Percentiles rank a stretch among this genome's conserved stretches.
phyloP scores from a whole-genome alignment of 2,797 vertebrate genomes.

The Neopelma chrysocephalum region DNA sequence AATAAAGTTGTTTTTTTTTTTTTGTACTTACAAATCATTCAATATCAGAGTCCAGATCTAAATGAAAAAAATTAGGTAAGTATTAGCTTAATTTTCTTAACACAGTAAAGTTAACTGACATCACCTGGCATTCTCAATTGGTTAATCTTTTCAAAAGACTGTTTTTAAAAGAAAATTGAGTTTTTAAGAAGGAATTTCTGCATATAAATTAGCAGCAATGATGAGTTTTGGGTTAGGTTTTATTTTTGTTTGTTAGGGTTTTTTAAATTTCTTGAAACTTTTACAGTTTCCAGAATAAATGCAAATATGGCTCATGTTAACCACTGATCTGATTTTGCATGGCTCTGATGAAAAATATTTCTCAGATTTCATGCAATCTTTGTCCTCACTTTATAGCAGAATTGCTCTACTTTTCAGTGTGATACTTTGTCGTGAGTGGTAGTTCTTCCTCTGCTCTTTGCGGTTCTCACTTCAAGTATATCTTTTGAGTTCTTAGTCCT shows the following conservation, averaged over 20 bases:
- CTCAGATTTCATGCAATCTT: neutral
- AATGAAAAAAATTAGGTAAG: neutral
- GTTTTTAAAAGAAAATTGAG: neutral
- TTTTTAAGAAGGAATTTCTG: neutral
- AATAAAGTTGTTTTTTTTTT: neutral
- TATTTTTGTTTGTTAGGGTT: neutral
- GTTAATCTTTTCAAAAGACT: neutral
- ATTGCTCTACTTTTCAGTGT: neutral
- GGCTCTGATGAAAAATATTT: neutral
- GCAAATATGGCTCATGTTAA: neutral
- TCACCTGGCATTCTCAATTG: neutral
- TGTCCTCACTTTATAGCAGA: neutral
- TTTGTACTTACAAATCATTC: neutral
- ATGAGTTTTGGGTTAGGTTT: neutral
- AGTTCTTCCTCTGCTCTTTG: neutral
- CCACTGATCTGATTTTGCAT: neutral
- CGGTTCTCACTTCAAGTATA: neutral
- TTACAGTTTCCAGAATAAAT: neutral
- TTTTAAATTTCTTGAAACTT: neutral
- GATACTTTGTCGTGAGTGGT: neutral
- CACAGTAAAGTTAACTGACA: neutral
- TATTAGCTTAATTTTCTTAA: neutral
- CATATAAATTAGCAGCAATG: neutral
- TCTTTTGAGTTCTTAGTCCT: neutral
- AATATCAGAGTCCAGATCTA: neutral